Conservation (phyloP, 2,888 invertebrate species). For the Pristionchus maxplancki region DNA sequence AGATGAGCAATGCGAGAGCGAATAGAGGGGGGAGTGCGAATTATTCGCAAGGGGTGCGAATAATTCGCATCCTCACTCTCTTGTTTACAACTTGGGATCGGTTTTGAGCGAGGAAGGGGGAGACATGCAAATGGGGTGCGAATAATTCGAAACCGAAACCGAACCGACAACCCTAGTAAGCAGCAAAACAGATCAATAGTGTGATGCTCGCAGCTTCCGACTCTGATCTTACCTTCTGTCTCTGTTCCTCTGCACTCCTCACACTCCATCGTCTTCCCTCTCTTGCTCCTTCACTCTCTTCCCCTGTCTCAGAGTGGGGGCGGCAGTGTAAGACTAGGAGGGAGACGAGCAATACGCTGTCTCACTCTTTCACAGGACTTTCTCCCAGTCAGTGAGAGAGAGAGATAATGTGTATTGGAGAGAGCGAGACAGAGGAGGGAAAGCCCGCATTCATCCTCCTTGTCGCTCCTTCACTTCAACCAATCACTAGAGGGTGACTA, state of each 20-base stretch:
- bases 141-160: too few relatives aligned
- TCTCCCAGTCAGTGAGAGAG: not conserved
- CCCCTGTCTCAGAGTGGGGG: conserved; percentile 22
- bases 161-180: too few relatives aligned
- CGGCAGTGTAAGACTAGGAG: conserved; percentile 12
- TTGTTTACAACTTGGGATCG: too few relatives aligned
- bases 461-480: too few relatives aligned
- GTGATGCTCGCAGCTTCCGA: conserved; percentile 2
- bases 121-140: too few relatives aligned
- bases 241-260: not conserved
- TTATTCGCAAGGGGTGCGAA: too few relatives aligned
- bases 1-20: too few relatives aligned
- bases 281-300: conserved; percentile 2
- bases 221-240: not conserved
- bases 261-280: not conserved
- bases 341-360: not conserved
- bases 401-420: not conserved
- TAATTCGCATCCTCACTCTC: too few relatives aligned
- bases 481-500: not conserved
- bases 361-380: not conserved
- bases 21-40: too few relatives aligned
- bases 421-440: not conserved
- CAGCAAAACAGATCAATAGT: conserved; percentile 34
- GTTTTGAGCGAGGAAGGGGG: too few relatives aligned
- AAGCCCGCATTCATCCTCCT: not conserved